Base-by-base conservation (phyloP, 2,888 invertebrate species). In the Brachyopa scutellaris region DNA sequence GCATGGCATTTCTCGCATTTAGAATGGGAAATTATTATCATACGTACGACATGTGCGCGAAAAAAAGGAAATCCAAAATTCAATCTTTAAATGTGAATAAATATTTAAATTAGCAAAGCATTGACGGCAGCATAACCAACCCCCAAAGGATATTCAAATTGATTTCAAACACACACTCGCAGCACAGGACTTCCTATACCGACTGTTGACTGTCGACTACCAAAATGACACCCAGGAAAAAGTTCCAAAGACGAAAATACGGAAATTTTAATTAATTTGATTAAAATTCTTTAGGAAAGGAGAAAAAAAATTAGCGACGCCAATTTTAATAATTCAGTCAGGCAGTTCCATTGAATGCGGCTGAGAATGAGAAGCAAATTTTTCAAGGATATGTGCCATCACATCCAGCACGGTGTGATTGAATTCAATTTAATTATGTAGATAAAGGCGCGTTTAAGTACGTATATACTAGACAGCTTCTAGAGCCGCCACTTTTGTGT, bases 21-120 rank as follows among this genome's bases (percentile, higher is more conserved):
- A 64, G 51, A 72, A 72, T 72, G 42, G 57, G 51, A 72, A 57
- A 72, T 72, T 72, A 70, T 70, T 59, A 72, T 45, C 51, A 51
- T 64, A 29, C 47, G 57, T 38, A 53, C 23, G 40, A 38, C 13
- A 13, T 9, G 15, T 15, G 9, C 9, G n/a, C n/a, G 9, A 13
- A 29, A 49, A 49, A 8, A 33, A 26, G 26, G 26, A 26, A 26
- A 26, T 61, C 51, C n/a, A 61, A 78, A 59, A 72, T 78, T 72
- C 78, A 64, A 78, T 78, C 62, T 64, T 67, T 67, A 47, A 79
- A 73, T 61, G 53, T 79, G 73, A 61, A 79, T 79, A 73, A 79
- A 79, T 79, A 79, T 79, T 73, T 73, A 79, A 79, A 79, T 79
- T 79, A 79, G 73, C 66, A 66, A 6, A 42, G 38, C 64, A 57